phyloP scores from a whole-genome alignment of 2,888 invertebrate genomes.

The Leptinotarsa tumamoca region DNA sequence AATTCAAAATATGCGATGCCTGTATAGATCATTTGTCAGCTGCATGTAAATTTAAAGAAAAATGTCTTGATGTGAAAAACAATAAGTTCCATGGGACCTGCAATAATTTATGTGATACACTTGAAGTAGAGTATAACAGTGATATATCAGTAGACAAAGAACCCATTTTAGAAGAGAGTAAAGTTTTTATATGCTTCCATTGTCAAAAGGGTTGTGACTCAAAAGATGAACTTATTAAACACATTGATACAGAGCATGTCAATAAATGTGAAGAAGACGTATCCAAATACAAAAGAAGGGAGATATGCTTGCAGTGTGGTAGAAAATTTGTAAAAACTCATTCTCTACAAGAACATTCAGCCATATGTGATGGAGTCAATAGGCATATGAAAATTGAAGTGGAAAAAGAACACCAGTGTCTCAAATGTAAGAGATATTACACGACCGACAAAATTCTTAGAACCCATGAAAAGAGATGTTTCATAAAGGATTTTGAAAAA shows the following conservation, averaged over 20 bases:
- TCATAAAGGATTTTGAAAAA: constrained; percentile 32
- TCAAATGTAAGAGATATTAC: constrained; percentile 46
- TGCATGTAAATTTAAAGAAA: constrained; percentile 47
- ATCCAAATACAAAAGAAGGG: constrained; percentile 38
- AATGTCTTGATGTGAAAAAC: constrained; percentile 41
- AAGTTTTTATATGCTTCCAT: constrained; percentile 46
- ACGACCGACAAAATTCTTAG: constrained; percentile 50
- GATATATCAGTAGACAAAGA: constrained; percentile 26
- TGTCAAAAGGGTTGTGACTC: constrained; percentile 43
- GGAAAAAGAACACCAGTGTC: constrained; percentile 41
- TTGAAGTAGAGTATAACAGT: constrained; percentile 32
- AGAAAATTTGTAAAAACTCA: constrained; percentile 41
- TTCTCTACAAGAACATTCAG: constrained; percentile 38
- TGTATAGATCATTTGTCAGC: constrained; percentile 44
- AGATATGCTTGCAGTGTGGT: constrained; percentile 42
- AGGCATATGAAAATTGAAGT: constrained; percentile 37
- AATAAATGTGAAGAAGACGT: constrained; percentile 31
- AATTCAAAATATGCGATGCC: constrained; percentile 44
- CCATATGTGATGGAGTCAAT: constrained; percentile 42
- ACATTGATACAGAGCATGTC: constrained; percentile 41
- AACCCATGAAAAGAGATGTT: constrained; percentile 47
- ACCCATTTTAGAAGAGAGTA: constrained; percentile 12
- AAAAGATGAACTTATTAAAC: constrained; percentile 45
- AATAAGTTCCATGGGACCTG: constrained; percentile 29
- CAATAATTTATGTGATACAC: constrained; percentile 26